Conservation (phyloP, 2,888 invertebrate genomes). For the Chromoteleia sp. region DNA sequence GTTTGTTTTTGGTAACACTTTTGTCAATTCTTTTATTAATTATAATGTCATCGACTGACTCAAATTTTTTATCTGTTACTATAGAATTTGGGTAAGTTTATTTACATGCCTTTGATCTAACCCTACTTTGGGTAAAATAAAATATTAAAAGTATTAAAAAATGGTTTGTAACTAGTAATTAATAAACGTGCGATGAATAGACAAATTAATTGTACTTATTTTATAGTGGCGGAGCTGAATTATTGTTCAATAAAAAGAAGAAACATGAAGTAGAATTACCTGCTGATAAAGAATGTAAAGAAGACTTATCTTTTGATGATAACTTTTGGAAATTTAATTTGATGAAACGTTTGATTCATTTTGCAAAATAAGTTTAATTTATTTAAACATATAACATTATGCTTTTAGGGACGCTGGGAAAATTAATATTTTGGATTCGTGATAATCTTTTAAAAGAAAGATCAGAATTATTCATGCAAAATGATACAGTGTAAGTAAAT, state of each 20-base stretch:
- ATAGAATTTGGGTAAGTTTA: conserved; percentile 42
- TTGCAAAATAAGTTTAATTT: no score
- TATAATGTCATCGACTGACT: conserved; percentile 6
- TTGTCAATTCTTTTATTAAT: not conserved
- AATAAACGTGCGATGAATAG: no score
- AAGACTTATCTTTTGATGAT: conserved; percentile 31
- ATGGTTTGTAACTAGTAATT: no score
- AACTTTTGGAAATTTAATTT: conserved; percentile 6
- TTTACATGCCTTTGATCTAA: conserved; percentile 14
- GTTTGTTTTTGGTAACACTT: not conserved
- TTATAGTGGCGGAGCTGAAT: conserved; percentile 94
- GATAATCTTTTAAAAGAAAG: conserved; percentile 93
- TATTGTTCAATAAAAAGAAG: conserved; percentile 94
- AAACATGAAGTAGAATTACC: conserved; percentile 89
- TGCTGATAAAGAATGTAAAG: conserved; percentile 86
- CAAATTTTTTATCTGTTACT: conserved; percentile 15
- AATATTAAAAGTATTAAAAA: no score
- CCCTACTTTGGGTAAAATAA: conserved; percentile 11
- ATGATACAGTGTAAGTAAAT: conserved; percentile 85
- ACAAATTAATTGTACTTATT: no score
- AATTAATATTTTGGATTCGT: conserved; percentile 92
- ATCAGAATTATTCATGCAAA: conserved; percentile 88
- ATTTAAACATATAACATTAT: not conserved
- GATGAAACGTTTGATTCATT: no score
- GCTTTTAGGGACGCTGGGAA: conserved; percentile 89